phyloP scores from a whole-genome alignment of 2,888 invertebrate species.

The Mayetiola destructor region DNA sequence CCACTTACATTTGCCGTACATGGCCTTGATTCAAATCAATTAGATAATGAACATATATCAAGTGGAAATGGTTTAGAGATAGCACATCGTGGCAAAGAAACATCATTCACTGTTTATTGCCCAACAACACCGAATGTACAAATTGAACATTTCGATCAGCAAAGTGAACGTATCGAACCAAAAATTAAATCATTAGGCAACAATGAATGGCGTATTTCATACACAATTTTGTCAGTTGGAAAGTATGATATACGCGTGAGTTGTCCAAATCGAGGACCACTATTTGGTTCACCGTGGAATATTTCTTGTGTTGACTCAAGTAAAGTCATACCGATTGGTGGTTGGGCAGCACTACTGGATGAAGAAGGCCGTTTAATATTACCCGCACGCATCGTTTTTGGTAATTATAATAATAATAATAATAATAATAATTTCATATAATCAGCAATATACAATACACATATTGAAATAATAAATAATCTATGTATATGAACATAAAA shows the following conservation, averaged over 20 bases:
- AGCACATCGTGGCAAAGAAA: slow-evolving; percentile 55
- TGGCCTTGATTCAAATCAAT: slow-evolving; percentile 37
- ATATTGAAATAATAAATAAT: no score
- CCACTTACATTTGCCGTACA: slow-evolving; percentile 46
- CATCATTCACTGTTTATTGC: slow-evolving; percentile 49
- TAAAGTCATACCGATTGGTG: slow-evolving; percentile 49
- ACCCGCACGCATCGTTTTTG: slow-evolving; percentile 62
- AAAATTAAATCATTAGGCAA: slow-evolving; percentile 41
- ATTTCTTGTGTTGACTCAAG: slow-evolving; percentile 38
- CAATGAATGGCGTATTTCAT: slow-evolving; percentile 79
- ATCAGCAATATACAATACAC: no score
- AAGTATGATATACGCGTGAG: slow-evolving; percentile 77
- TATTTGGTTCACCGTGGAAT: slow-evolving; percentile 71
- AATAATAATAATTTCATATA: no score
- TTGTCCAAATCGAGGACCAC: slow-evolving; percentile 42
- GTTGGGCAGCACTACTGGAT: slow-evolving; percentile 73
- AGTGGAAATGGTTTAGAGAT: slow-evolving; percentile 53
- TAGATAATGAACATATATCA: slow-evolving; percentile 40
- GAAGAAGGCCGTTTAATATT: slow-evolving; percentile 55
- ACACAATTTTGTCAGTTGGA: slow-evolving; percentile 83
- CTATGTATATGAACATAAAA: no score
- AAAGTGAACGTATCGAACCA: slow-evolving; percentile 34
- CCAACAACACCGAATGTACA: slow-evolving; percentile 46
- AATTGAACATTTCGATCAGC: slow-evolving; percentile 36
- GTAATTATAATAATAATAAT: no score